Percentiles rank a stretch among this genome's conserved stretches.
These are phyloP conservation scores for Tanytarsus gracilentus DNA, from an alignment of 2,888 invertebrate species.

Conservation along the genomic window DNA sequence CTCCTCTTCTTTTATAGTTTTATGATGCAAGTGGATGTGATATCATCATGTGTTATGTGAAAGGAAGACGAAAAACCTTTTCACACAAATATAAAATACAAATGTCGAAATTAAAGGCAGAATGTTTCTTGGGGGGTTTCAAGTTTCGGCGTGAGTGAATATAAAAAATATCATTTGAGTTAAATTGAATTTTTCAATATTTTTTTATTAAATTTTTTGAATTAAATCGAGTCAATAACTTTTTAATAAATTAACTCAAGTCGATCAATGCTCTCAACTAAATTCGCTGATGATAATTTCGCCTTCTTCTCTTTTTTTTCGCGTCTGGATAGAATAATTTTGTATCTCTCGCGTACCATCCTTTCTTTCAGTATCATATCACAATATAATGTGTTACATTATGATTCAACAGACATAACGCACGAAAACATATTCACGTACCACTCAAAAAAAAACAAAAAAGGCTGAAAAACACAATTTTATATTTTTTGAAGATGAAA, in stretches of 20 bases:
- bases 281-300: not conserved
- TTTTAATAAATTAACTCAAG: too few species aligned
- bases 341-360: not conserved
- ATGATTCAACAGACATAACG: conserved; percentile 28
- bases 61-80: conserved; percentile 9
- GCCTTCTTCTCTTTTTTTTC: too few species aligned
- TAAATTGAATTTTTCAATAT: too few species aligned
- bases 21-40: conserved; percentile 13
- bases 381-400: conserved; percentile 3
- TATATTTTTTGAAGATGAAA: conserved; percentile 7
- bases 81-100: conserved; percentile 17
- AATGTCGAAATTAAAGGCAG: not conserved
- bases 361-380: not conserved
- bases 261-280: not conserved
- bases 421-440: conserved; percentile 23
- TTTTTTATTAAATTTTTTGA: too few species aligned
- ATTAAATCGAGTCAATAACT: too few species aligned
- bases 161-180: too few species aligned
- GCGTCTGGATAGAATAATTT: not conserved
- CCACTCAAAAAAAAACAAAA: not conserved
- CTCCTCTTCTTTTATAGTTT: conserved; percentile 22
- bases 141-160: too few species aligned
- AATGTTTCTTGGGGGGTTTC: not conserved
- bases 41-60: not conserved
- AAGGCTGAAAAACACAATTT: not conserved